These are phyloP conservation scores for Prionailurus viverrinus DNA, from an alignment of 2,113 vertebrate species.

Conservation along the genomic window DNA sequence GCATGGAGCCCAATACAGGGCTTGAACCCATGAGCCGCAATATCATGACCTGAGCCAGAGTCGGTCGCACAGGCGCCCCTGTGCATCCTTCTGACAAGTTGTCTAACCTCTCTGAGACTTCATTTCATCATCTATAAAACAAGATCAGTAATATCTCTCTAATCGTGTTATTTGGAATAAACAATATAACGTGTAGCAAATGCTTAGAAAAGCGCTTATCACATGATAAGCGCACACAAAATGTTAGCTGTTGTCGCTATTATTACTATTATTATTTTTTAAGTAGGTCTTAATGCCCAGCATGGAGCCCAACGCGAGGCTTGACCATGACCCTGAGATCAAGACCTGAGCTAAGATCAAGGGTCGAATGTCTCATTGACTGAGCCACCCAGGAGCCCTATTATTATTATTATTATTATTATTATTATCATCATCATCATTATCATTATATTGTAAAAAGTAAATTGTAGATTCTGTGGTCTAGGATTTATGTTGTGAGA, in stretches of 20 bases:
- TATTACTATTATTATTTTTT: not conserved
- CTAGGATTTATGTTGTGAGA: conserved; percentile 26
- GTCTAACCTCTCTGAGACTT: not conserved
- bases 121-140: conserved; percentile 26
- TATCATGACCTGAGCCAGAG: too few relatives aligned
- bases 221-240: not conserved
- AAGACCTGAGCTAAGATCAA: too few relatives aligned
- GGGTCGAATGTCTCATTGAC: too few relatives aligned
- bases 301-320: too few relatives aligned
- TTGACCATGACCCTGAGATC: too few relatives aligned
- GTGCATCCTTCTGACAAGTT: not conserved
- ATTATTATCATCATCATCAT: not conserved
- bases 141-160: not conserved
- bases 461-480: conserved; percentile 31
- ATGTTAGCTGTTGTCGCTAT: not conserved
- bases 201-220: conserved; percentile 55
- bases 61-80: too few relatives aligned
- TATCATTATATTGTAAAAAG: conserved; percentile 49
- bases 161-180: conserved; percentile 16
- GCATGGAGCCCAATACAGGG: too few relatives aligned
- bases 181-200: not conserved
- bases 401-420: not conserved
- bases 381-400: too few relatives aligned
- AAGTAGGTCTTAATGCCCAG: too few relatives aligned
- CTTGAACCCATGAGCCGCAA: too few relatives aligned